Base-by-base conservation (phyloP, 2,113 vertebrate species). In the Sylvia atricapilla region DNA sequence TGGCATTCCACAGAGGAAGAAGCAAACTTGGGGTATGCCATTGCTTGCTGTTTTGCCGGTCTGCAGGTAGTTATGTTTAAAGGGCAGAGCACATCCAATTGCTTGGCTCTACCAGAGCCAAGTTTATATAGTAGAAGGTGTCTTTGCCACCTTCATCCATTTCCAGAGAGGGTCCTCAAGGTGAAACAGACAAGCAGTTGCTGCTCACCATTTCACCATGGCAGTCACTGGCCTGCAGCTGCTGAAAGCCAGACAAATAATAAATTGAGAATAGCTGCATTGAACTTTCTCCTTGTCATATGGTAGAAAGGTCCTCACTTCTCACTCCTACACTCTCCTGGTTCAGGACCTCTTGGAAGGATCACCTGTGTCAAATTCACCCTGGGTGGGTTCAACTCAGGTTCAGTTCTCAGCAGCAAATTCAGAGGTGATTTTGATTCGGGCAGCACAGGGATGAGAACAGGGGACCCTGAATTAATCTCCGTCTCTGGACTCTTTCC, bases 211-310 rank as follows among this genome's bases (percentile, higher is more conserved):
- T 18, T 69, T 73, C 52, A 73, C 46, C 22, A 2, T 8, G 10
- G 28, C 43, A 25, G 22, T 21, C 25, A 11, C 18, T 0, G 0
- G 23, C 35, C 13, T 55, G 47, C 56, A 67, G 76, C 63, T 90
- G 70, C 86, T 77, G 55, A 16, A 43, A 83, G 12, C 11, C 7
- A 31, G 53, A 41, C 19, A 24, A 69, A 27, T 24, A 67, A 39
- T 47, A 14, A 6, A 4, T 0, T 11, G 31, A 37, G 62, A 47
- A 50, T 1, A 28, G 35, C 24, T 41, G 46, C 22, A 25, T 1
- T 0, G 16, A 15, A 10, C 37, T 19, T 64, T 10, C 28, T 10
- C 47, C 24, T 43, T 58, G 27, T 56, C 15, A 2, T 6, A 6
- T 0, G 0, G 15, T 21, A 27, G 23, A 28, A 66, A 8, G 21